Evolutionary conservation across 1,140 invertebrate genomes (phyloP).

Genomic region (Heliothis virescens): DNA sequence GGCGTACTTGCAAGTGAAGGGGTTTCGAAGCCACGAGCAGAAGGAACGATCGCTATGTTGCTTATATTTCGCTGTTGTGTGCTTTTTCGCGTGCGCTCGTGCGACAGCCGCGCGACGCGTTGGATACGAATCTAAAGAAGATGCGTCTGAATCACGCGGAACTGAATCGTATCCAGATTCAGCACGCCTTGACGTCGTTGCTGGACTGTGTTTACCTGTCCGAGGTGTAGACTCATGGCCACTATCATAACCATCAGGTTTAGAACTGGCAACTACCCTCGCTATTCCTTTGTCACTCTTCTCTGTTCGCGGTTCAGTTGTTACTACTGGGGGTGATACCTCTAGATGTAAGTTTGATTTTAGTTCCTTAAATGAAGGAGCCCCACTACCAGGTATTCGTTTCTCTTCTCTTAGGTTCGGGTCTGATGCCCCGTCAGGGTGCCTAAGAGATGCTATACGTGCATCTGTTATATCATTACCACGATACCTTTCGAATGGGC

Average conservation of each 20-base stretch:
- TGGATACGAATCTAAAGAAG: constrained; percentile 93
- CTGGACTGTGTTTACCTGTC: constrained; percentile 91
- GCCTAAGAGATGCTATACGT: constrained; percentile 91
- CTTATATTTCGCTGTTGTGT: constrained; percentile 85
- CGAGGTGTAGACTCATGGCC: constrained; percentile 92
- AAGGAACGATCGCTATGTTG: constrained; percentile 88
- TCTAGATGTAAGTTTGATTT: constrained; percentile 87
- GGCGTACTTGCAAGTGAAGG: constrained; percentile 90
- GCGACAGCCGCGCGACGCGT: constrained; percentile 89
- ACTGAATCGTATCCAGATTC: constrained; percentile 97
- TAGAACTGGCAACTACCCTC: constrained; percentile 80
- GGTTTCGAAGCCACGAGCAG: constrained; percentile 89
- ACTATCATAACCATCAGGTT: constrained; percentile 92
- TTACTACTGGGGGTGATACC: constrained; percentile 84
- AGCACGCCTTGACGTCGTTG: constrained; percentile 90
- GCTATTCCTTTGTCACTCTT: constrained; percentile 80
- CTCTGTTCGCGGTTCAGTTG: constrained; percentile 80
- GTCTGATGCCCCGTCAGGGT: constrained; percentile 96
- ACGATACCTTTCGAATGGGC: constrained; percentile 80
- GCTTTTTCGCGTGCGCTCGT: constrained; percentile 86
- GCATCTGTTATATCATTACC: constrained; percentile 85
- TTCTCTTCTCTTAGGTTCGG: constrained; percentile 93
- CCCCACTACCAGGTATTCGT: constrained; percentile 90
- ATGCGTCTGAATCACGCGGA: constrained; percentile 93
- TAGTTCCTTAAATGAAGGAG: constrained; percentile 88